These are phyloP conservation scores for Heliconius charithonia DNA, from an alignment of 2,888 invertebrate genomes.

Conservation along the genomic window DNA sequence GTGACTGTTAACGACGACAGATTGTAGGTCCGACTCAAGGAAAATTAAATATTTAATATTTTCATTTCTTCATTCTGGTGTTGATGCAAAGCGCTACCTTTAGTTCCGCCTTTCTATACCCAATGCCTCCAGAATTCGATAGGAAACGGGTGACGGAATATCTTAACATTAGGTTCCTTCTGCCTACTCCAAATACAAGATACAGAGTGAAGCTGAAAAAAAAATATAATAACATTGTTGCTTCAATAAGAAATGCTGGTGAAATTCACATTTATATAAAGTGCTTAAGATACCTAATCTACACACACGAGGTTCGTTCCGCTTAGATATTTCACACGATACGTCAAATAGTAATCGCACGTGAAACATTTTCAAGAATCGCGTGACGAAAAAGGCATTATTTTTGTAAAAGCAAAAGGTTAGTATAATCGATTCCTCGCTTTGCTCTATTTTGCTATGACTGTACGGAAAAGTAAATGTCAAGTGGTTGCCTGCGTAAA, in stretches of 20 bases:
- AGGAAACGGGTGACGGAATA: no score
- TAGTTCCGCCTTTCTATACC: no score
- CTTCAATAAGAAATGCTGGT: not conserved
- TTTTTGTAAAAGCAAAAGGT: conserved; percentile 68
- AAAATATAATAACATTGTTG: not conserved
- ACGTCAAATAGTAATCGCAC: conserved; percentile 44
- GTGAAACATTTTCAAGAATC: conserved; percentile 57
- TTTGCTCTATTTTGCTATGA: conserved; percentile 51
- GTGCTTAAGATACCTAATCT: conserved; percentile 36
- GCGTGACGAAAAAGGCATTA: conserved; percentile 61
- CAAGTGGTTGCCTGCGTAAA: conserved; percentile 71
- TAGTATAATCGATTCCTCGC: conserved; percentile 65
- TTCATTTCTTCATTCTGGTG: no score
- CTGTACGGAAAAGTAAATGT: conserved; percentile 62
- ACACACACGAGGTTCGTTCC: conserved; percentile 33
- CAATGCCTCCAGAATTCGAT: no score
- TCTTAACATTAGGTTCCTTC: no score
- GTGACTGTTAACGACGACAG: no score
- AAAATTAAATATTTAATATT: no score
- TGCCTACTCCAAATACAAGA: no score
- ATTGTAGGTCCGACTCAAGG: no score
- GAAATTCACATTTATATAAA: conserved; percentile 24
- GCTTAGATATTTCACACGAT: conserved; percentile 33
- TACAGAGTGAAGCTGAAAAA: not conserved
- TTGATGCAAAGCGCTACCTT: no score